Conservation (phyloP, 1,140 invertebrate genomes). For the Bombus haemorrhoidalis region DNA sequence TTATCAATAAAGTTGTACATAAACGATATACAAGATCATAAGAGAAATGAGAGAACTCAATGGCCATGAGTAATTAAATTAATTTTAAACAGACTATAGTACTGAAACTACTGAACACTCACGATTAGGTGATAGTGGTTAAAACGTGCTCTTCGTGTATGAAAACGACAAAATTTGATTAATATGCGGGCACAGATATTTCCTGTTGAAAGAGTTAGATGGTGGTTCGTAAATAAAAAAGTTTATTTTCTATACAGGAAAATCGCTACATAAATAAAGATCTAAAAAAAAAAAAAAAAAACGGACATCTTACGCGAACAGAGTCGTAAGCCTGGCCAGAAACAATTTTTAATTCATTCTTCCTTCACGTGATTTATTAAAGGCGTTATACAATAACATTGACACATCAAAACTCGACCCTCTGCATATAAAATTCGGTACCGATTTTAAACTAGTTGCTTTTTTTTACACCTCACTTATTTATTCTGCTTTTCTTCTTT, state of each 20-base stretch:
- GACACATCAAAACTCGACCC: constrained; percentile 50
- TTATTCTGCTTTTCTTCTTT: neutral
- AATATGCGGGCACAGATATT: constrained; percentile 41
- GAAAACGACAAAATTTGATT: neutral
- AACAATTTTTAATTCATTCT: constrained; percentile 21
- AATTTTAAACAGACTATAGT: neutral
- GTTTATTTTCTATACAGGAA: constrained; percentile 31
- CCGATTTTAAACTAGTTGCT: constrained; percentile 29
- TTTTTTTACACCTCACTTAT: neutral
- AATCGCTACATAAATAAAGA: constrained; percentile 39
- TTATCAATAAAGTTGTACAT: neutral
- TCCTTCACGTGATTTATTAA: constrained; percentile 39
- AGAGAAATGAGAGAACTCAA: neutral
- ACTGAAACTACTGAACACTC: neutral
- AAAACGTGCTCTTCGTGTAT: neutral
- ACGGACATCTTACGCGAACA: constrained; percentile 12
- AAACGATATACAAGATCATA: neutral
- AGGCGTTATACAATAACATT: constrained; percentile 52
- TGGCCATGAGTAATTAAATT: neutral
- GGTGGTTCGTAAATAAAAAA: neutral
- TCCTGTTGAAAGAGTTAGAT: neutral
- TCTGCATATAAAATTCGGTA: constrained; percentile 50
- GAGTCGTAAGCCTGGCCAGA: neutral
- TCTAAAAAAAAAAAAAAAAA: constrained; percentile 4
- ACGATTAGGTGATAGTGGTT: neutral